These are phyloP conservation scores for Carcharodon carcharias DNA, from an alignment of 2,797 vertebrate species.

Conservation along the genomic window DNA sequence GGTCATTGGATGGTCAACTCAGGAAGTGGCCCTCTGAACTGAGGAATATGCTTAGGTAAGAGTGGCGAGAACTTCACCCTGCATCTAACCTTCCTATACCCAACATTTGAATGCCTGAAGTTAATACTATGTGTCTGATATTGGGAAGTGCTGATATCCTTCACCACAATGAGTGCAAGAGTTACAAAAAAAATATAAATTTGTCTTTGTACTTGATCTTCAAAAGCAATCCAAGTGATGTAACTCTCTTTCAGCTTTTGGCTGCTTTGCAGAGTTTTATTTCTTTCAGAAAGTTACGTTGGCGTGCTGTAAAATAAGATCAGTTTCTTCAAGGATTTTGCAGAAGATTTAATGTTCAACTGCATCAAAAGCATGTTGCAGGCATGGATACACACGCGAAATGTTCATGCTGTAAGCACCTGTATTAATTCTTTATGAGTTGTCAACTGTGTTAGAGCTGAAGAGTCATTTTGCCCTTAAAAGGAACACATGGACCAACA, in stretches of 20 bases:
- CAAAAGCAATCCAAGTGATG: neutral
- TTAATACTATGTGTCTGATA: neutral
- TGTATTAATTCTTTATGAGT: slow-evolving; percentile 31
- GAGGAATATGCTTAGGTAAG: too few relatives aligned
- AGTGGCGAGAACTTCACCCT: neutral
- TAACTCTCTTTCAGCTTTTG: neutral
- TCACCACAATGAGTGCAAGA: neutral
- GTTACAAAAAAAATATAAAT: neutral
- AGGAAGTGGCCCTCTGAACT: neutral
- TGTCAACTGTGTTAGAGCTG: slow-evolving; percentile 2
- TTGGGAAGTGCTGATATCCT: neutral
- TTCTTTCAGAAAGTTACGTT: neutral
- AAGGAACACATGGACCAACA: slow-evolving; percentile 19
- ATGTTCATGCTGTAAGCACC: neutral
- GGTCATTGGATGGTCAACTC: neutral
- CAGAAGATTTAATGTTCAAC: slow-evolving; percentile 11
- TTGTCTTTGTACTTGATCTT: neutral
- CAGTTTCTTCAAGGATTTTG: neutral
- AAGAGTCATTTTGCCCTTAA: slow-evolving; percentile 19
- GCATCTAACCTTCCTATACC: neutral
- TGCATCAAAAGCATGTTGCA: slow-evolving; percentile 14
- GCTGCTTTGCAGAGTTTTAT: neutral
- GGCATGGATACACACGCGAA: neutral
- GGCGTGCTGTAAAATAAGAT: slow-evolving; percentile 18
- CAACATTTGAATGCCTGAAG: neutral